A percentile compares a stretch with the other conserved stretches of the same genome.
phyloP scores from a whole-genome alignment of 2,113 vertebrate genomes.

The Anoura caudifer region DNA sequence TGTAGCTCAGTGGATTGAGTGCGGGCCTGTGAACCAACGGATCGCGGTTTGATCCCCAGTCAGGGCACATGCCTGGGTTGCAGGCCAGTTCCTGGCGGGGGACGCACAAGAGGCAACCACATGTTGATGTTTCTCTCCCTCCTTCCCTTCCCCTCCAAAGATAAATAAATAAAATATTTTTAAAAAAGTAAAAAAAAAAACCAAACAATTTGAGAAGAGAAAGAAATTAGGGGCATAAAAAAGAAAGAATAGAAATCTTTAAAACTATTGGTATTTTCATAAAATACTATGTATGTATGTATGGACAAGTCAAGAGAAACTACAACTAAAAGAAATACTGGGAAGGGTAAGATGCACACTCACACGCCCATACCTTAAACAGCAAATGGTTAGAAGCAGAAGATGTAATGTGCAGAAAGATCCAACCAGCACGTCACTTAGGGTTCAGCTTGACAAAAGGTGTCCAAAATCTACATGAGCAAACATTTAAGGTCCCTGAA shows the following conservation, averaged over 20 bases:
- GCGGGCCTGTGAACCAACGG: too few species aligned
- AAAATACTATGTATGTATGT: not conserved
- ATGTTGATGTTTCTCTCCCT: too few species aligned
- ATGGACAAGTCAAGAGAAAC: not conserved
- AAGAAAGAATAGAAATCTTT: not conserved
- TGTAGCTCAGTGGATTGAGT: too few species aligned
- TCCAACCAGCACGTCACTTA: not conserved
- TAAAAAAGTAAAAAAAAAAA: too few species aligned
- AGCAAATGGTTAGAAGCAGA: not conserved
- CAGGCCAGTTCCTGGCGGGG: too few species aligned
- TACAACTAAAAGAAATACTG: not conserved
- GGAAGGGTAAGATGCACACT: not conserved
- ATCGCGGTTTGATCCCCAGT: too few species aligned
- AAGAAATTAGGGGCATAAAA: not conserved
- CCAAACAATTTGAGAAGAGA: not conserved
- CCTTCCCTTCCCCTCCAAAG: too few species aligned
- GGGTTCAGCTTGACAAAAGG: not conserved
- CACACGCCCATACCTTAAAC: not conserved
- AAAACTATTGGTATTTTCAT: not conserved
- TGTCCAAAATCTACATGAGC: not conserved
- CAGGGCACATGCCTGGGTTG: too few species aligned
- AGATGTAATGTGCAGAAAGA: not conserved
- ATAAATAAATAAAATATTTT: too few species aligned
- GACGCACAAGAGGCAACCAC: too few species aligned
- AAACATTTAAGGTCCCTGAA: fast-evolving